phyloP scores from a whole-genome alignment of 2,888 invertebrate species.

The Drosophila demipolita region DNA sequence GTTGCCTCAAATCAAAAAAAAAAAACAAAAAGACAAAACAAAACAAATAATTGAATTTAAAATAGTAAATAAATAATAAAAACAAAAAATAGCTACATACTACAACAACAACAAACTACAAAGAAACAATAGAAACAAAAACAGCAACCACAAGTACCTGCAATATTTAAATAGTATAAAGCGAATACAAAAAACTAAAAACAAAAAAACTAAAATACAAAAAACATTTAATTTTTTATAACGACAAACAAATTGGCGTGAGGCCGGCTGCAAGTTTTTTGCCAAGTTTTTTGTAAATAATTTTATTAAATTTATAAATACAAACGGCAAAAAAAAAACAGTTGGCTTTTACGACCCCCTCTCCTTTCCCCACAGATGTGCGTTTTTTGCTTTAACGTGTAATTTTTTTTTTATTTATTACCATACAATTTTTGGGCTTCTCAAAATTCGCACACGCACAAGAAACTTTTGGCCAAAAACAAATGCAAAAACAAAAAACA shows the following conservation, averaged over 20 bases:
- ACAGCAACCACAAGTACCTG: constrained; percentile 85
- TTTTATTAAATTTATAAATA: constrained; percentile 78
- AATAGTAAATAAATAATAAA: constrained; percentile 35
- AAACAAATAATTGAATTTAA: constrained; percentile 48
- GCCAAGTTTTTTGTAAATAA: constrained; percentile 75
- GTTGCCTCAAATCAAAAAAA: constrained; percentile 67
- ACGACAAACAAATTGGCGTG: constrained; percentile 32
- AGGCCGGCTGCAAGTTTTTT: constrained; percentile 20
- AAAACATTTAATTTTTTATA: constrained; percentile 49
- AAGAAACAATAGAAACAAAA: constrained; percentile 79
- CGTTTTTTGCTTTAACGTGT: constrained; percentile 18
- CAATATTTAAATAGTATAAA: constrained; percentile 79
- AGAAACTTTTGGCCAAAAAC: constrained; percentile 46
- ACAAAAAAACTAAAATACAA: constrained; percentile 40
- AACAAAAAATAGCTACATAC: constrained; percentile 51
- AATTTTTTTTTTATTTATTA: constrained; percentile 26
- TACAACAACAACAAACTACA: constrained; percentile 65
- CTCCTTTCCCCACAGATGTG: constrained; percentile 18
- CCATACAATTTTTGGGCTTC: constrained; percentile 16
- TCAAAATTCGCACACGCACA: constrained; percentile 53
- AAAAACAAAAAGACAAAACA: constrained; percentile 24
- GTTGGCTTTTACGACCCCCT: constrained; percentile 34
- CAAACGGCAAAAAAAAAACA: constrained; percentile 34
- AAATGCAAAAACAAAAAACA: constrained; percentile 34
- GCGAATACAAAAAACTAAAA: constrained; percentile 50